Percentiles rank a stretch among this genome's conserved stretches.
These are phyloP conservation scores for Hippoglossus stenolepis DNA, from an alignment of 2,113 vertebrate genomes.

Conservation along the genomic window DNA sequence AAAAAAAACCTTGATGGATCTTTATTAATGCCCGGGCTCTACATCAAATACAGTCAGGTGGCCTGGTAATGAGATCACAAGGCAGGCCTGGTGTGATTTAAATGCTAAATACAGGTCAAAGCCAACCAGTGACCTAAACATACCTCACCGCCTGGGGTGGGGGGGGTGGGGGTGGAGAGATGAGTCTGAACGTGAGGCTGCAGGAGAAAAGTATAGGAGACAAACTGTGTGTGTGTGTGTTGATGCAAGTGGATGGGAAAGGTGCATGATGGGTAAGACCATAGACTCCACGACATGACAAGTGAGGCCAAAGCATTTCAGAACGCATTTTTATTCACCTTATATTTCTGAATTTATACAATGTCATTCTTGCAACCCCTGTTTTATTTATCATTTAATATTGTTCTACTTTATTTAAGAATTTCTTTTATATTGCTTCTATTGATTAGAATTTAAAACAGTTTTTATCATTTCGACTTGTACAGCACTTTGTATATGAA, in stretches of 20 bases:
- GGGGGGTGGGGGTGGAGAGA: constrained; percentile 42
- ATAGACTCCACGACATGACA: not conserved
- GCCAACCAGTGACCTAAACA: constrained; percentile 55
- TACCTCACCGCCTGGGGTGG: constrained; percentile 18
- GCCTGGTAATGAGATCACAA: constrained; percentile 72
- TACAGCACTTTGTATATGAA: no score
- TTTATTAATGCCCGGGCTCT: constrained; percentile 75
- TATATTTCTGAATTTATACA: no score
- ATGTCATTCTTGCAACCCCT: no score
- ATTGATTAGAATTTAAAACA: no score
- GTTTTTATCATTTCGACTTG: no score
- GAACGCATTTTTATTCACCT: no score
- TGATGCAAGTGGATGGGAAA: not conserved
- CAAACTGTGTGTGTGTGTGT: not conserved
- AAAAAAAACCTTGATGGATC: constrained; percentile 50
- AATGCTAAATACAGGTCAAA: constrained; percentile 77
- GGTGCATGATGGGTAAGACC: not conserved
- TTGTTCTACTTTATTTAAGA: no score
- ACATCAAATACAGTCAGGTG: constrained; percentile 75
- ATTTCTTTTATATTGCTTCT: no score
- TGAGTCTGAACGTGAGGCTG: constrained; percentile 29
- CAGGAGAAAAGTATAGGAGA: not conserved
- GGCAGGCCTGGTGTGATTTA: constrained; percentile 68
- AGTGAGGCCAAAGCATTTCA: no score
- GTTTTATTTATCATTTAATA: no score